Base-by-base conservation (phyloP, 2,888 invertebrate genomes). In the Pristionchus fissidentatus region DNA sequence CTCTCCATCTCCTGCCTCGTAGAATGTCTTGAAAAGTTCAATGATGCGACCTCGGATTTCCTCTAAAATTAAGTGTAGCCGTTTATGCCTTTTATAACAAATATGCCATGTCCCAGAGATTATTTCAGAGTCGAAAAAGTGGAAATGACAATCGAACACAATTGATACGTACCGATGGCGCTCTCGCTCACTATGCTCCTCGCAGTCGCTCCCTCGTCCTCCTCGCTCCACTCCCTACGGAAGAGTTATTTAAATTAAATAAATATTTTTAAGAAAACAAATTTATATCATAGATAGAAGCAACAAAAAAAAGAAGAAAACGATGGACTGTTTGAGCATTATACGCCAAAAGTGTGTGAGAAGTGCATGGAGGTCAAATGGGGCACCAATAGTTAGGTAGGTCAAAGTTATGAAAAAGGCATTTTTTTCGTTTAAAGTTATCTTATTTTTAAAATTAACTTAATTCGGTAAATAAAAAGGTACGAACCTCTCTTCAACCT, bases 1-100 rank as follows among this genome's bases (percentile, higher is more conserved):
- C 22, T 79, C 79, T 22, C 79, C 79, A 55, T 79, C 60, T n/a
- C 79, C 79, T 13, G 38, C 79, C 57, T 79, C 79, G 19, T 79
- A 43, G 60, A 79, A 79, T 3, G 79, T 79, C 79, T 79, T 57
- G 79, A 79, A 79, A 1, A 79, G 43, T 38, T 79, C 79, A 3
- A 55, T 41, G 7, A 79, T 49, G 10, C 60, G 55, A 26, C 38
- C 35, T 22, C 60, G 79, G n/a, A 79, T 79, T 19, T 79, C 79
- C 43, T 79, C 79, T 79, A 57, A 19, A 79, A 57, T 35, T n/a
- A n/a, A n/a, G n/a, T n/a, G n/a, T n/a, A n/a, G n/a, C n/a, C n/a
- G n/a, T n/a, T n/a, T n/a, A n/a, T n/a, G n/a, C n/a, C n/a, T n/a
- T n/a, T n/a, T n/a, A n/a, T n/a, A n/a, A n/a, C n/a, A n/a, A n/a